Base-by-base conservation (phyloP, 2,797 vertebrate genomes). In the Lacerta agilis region DNA sequence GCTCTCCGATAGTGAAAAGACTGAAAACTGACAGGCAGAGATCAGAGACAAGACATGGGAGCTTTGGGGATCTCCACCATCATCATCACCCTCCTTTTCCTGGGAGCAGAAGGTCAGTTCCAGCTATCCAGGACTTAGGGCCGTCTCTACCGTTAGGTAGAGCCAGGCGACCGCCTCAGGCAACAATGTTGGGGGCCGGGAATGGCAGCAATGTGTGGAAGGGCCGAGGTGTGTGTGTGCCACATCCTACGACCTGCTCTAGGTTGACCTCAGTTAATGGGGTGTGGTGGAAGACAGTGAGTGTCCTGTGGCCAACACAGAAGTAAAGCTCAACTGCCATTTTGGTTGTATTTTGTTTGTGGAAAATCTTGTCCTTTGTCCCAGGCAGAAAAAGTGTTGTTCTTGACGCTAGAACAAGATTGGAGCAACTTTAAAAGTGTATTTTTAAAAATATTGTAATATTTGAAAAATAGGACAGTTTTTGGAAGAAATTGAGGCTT, bases 91-190 rank as follows among this genome's bases (percentile, higher is more conserved):
- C 13, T 89, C 83, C 43, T 89, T 55, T 77, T 89, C 27, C 36
- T 89, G 18, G 88, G 83, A 76, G 58, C 29, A 58, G 10, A 79
- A 69, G 88, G 88, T 89, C 45, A 38, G 88, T 77, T n/a, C 38
- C 66, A 66, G 20, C 17, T 23, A 3, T 29, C 38, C 58, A 23
- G 17, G 72, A 73, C 17, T 73, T 73, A 38, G 4, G 71, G 20
- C 33, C 20, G 15, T 8, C 72, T 33, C 36, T 18, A 23, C 20
- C 7, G 4, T 73, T 73, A 8, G 36, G 36, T 7, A 73, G 36
- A 18, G 33, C 15, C 33, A 73, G 25, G n/a, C n/a, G 3, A 11
- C 69, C 1, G 17, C 11, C 33, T 33, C 33, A 73, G n/a, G 13
- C 33, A 38, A 33, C 36, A 73, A 38, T 38, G 20, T 3, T 73